Conservation (phyloP, 2,797 vertebrate genomes). For the Columba guinea region DNA sequence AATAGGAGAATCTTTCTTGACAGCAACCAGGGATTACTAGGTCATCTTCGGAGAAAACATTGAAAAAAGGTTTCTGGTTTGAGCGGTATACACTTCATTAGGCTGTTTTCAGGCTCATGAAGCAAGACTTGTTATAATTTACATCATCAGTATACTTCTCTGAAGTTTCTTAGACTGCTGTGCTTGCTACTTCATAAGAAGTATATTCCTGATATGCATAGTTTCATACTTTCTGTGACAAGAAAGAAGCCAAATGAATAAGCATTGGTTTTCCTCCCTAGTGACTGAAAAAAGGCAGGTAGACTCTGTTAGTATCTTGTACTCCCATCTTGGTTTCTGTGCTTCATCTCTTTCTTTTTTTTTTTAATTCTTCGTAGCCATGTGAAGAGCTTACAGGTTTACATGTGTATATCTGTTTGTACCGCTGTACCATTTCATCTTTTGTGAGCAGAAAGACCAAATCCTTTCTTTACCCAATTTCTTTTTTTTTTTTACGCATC, state of each 20-base stretch:
- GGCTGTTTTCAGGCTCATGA: not conserved
- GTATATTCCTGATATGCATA: not conserved
- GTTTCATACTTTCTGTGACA: not conserved
- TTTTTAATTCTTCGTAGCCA: not conserved
- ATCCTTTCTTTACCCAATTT: not conserved
- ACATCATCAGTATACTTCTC: not conserved
- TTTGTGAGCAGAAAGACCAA: not conserved
- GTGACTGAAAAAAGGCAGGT: not conserved
- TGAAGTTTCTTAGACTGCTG: not conserved
- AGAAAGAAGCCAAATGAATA: not conserved
- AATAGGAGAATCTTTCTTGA: not conserved
- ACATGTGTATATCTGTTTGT: not conserved
- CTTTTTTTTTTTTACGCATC: not conserved
- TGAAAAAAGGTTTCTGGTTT: not conserved
- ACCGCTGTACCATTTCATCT: not conserved
- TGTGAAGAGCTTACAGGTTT: not conserved
- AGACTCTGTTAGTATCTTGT: not conserved
- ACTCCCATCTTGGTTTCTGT: not conserved
- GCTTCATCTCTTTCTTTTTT: not conserved
- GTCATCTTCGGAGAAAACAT: not conserved
- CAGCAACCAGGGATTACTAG: not conserved
- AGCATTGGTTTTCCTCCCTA: not conserved
- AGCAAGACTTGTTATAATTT: not conserved
- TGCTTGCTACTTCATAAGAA: not conserved
- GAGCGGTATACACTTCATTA: not conserved